Evolutionary conservation across 2,888 invertebrate genomes (phyloP).

Genomic region (Andrena marginata): DNA sequence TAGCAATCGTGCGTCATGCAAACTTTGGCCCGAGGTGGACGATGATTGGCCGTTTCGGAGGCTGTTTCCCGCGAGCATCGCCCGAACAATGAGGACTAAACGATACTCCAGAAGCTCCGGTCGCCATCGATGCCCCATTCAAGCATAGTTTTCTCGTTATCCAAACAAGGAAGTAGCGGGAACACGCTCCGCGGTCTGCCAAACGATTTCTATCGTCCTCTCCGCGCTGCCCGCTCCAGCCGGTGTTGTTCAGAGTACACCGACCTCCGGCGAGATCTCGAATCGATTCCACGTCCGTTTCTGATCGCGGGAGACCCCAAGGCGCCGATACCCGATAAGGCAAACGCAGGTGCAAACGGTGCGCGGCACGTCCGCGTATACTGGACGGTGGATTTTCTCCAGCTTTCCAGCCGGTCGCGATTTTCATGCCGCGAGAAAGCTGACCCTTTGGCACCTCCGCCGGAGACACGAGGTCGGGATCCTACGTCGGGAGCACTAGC

Average conservation of each 20-base stretch:
- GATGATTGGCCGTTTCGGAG: constrained; percentile 29
- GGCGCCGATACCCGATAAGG: constrained; percentile 59
- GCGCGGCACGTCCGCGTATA: not conserved
- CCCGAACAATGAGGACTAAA: constrained; percentile 35
- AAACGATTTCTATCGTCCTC: constrained; percentile 59
- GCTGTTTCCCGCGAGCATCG: not conserved
- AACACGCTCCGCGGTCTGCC: constrained; percentile 40
- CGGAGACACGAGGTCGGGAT: constrained; percentile 25
- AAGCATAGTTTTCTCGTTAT: constrained; percentile 54
- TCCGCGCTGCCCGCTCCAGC: constrained; percentile 34
- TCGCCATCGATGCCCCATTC: constrained; percentile 40
- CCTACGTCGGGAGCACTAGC: constrained; percentile 53
- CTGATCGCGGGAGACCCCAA: constrained; percentile 54
- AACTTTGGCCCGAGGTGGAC: not conserved
- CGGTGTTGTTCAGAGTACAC: constrained; percentile 47
- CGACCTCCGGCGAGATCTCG: constrained; percentile 63
- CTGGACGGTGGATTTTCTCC: constrained; percentile 38
- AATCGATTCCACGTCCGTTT: constrained; percentile 56
- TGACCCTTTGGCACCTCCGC: constrained; percentile 50
- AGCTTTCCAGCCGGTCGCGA: constrained; percentile 41
- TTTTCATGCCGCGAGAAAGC: constrained; percentile 55
- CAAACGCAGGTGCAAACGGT: constrained; percentile 55
- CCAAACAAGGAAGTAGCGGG: constrained; percentile 60
- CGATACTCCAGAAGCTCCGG: constrained; percentile 31
- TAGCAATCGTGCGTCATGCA: not conserved